Evolutionary conservation across 1,140 invertebrate genomes (phyloP).

Genomic region (Oryzaephilus surinamensis): DNA sequence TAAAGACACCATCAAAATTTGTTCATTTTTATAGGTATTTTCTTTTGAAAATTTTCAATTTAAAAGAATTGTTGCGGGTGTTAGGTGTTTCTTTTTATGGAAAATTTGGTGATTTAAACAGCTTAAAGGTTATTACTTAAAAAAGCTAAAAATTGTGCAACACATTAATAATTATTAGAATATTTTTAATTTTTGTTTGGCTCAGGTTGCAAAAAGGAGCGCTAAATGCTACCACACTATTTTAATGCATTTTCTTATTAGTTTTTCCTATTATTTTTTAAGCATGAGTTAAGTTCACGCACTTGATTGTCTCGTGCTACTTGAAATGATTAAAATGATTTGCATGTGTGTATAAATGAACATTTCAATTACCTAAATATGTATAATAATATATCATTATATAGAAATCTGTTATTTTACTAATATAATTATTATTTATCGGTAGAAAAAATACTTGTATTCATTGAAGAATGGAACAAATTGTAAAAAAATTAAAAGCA

Average conservation of each 20-base stretch:
- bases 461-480: too few species aligned
- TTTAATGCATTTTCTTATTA: slow-evolving; percentile 6
- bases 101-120: slow-evolving; percentile 10
- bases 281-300: slow-evolving; percentile 22
- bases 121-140: slow-evolving; percentile 6
- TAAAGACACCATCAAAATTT: slow-evolving; percentile 16
- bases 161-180: slow-evolving; percentile 10
- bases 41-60: too few species aligned
- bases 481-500: too few species aligned
- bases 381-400: too few species aligned
- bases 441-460: too few species aligned
- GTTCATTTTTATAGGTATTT: too few species aligned
- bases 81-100: too few species aligned
- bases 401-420: too few species aligned
- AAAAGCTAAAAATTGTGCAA: slow-evolving; percentile 8
- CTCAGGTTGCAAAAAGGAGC: slow-evolving; percentile 3
- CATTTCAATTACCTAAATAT: too few species aligned
- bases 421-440: too few species aligned
- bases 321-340: slow-evolving; percentile 15
- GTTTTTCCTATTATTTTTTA: slow-evolving; percentile 11
- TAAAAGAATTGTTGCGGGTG: too few species aligned
- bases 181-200: background rate
- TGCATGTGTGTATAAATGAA: slow-evolving; percentile 10
- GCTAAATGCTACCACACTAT: slow-evolving; percentile 9
- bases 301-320: slow-evolving; percentile 26